Conservation (phyloP, 1,140 invertebrate genomes). For the Bilobella aurantiaca region DNA sequence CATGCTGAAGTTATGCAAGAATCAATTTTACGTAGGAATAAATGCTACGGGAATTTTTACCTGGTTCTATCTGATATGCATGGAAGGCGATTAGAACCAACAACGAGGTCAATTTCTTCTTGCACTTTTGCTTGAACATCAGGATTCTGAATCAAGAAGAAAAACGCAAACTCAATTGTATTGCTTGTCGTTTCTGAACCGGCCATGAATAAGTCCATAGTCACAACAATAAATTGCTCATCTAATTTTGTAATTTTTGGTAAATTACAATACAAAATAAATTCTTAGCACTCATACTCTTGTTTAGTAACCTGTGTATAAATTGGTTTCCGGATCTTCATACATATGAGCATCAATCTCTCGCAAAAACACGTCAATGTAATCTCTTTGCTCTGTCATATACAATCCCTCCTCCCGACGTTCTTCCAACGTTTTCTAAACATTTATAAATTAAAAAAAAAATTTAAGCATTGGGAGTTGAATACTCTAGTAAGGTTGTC, state of each 20-base stretch:
- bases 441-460: background rate
- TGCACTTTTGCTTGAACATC: constrained; percentile 68
- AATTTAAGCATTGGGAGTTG: too few species aligned
- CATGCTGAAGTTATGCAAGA: constrained; percentile 45
- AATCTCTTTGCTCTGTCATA: constrained; percentile 54
- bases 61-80: constrained; percentile 40
- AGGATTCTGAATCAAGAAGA: constrained; percentile 63
- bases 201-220: constrained; percentile 55
- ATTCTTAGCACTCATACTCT: background rate
- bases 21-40: background rate
- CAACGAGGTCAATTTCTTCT: constrained; percentile 63
- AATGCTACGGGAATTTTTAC: background rate
- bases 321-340: constrained; percentile 20
- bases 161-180: constrained; percentile 60
- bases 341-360: constrained; percentile 29
- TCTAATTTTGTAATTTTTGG: too few species aligned
- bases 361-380: constrained; percentile 71
- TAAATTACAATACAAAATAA: too few species aligned
- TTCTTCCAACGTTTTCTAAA: constrained; percentile 15
- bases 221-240: constrained; percentile 22
- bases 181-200: constrained; percentile 72
- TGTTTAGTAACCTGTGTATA: constrained; percentile 21
- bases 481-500: too few species aligned
- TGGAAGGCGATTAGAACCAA: constrained; percentile 56
- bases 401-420: constrained; percentile 18